phyloP scores from a whole-genome alignment of 2,888 invertebrate species.

The Mesochorus sp. region DNA sequence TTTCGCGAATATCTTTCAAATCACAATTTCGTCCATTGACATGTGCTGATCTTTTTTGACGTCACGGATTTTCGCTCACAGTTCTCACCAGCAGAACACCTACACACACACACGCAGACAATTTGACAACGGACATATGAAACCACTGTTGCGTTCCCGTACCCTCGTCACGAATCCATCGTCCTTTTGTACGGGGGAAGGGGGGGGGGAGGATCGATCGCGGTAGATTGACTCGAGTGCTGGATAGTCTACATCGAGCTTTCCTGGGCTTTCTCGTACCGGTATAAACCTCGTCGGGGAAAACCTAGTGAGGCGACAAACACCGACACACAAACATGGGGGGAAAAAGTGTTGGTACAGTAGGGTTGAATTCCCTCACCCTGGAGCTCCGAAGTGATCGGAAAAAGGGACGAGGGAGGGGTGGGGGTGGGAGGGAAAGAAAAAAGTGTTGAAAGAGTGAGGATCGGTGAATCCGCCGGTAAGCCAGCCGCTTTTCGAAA shows the following conservation, averaged over 20 bases:
- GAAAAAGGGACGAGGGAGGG: background rate
- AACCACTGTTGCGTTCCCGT: background rate
- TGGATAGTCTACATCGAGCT: conserved; percentile 30
- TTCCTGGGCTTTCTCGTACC: conserved; percentile 20
- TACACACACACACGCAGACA: background rate
- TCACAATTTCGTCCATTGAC: too few species aligned
- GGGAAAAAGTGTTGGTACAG: background rate
- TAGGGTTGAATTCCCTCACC: background rate
- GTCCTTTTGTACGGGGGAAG: conserved; percentile 17
- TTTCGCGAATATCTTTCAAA: too few species aligned
- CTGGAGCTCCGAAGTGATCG: background rate
- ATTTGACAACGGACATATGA: background rate
- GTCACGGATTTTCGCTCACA: too few species aligned
- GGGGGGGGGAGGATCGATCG: conserved; percentile 22
- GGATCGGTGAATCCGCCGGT: conserved; percentile 57
- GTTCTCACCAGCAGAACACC: too few species aligned
- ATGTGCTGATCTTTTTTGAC: too few species aligned
- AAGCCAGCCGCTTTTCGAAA: conserved; percentile 55
- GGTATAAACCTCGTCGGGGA: conserved; percentile 23
- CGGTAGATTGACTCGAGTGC: conserved; percentile 37
- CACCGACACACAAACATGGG: conserved; percentile 2
- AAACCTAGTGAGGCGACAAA: conserved; percentile 42
- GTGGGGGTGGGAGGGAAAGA: background rate
- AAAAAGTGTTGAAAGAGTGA: conserved; percentile 48
- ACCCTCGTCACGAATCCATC: conserved; percentile 30